Evolutionary conservation across 2,113 vertebrate genomes (phyloP).

Genomic region (Stigmatopora nigra): DNA sequence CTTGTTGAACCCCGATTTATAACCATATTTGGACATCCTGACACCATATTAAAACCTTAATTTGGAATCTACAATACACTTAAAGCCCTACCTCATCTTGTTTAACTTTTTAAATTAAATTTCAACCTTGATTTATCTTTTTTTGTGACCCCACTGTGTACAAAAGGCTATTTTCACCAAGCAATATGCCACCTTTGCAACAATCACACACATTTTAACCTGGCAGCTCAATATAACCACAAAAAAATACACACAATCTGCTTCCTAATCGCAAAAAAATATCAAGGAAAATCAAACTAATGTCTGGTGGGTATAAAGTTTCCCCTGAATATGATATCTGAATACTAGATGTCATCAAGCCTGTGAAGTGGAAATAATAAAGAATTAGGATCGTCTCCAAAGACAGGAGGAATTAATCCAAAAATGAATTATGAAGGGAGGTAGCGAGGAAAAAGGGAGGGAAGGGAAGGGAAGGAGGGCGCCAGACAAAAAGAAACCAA

Average conservation of each 20-base stretch:
- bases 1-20: too few species aligned
- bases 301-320: conserved; percentile 66
- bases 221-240: background rate
- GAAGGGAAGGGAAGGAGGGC: background rate
- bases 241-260: background rate
- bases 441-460: background rate
- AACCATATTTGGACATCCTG: background rate
- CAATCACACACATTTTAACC: background rate
- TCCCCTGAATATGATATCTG: conserved; percentile 66
- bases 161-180: background rate
- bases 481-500: conserved; percentile 43
- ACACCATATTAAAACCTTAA: background rate
- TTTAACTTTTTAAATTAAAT: too few species aligned
- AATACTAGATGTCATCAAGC: conserved; percentile 66
- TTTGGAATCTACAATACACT: background rate
- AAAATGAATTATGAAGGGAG: conserved; percentile 64
- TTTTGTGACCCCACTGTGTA: background rate
- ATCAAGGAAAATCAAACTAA: conserved; percentile 13
- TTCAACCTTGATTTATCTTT: background rate
- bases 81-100: too few species aligned
- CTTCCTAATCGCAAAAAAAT: background rate
- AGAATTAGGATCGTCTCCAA: conserved; percentile 73
- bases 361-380: conserved; percentile 73
- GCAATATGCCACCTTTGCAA: background rate
- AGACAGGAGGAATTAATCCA: conserved; percentile 71